phyloP scores from a whole-genome alignment of 2,888 invertebrate species.

The Callyntrura guangdongensis region DNA sequence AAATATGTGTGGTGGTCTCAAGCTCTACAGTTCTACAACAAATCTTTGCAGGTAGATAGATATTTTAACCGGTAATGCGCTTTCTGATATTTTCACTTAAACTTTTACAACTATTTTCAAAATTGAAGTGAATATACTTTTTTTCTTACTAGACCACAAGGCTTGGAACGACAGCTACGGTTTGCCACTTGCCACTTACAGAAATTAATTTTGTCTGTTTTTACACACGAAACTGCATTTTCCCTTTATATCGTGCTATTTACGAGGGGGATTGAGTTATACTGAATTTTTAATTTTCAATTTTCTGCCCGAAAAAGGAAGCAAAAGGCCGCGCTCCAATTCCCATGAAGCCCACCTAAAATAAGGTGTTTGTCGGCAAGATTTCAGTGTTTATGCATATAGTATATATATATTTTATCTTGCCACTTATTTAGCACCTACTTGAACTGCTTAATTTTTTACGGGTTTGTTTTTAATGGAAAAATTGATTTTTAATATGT shows the following conservation, averaged over 20 bases:
- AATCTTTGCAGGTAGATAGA: background rate
- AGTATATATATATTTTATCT: background rate
- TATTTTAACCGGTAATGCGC: background rate
- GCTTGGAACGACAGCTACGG: background rate
- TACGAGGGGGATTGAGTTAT: background rate
- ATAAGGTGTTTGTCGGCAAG: background rate
- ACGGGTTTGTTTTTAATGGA: constrained; percentile 8
- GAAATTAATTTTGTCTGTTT: constrained; percentile 32
- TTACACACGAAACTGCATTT: background rate
- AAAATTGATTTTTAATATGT: constrained; percentile 42
- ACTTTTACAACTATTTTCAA: background rate
- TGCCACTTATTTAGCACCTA: constrained; percentile 42
- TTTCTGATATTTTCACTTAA: background rate
- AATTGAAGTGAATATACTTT: background rate
- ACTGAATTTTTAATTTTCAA: constrained; percentile 62
- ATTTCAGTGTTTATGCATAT: background rate
- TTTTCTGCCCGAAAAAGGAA: constrained; percentile 50
- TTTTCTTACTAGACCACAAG: too few relatives aligned
- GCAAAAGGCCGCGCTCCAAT: constrained; percentile 34
- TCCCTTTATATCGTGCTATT: background rate
- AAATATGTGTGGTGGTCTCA: background rate
- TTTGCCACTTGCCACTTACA: background rate
- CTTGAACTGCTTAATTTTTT: constrained; percentile 40
- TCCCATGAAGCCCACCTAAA: constrained; percentile 11
- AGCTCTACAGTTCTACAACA: background rate